A percentile compares a stretch with the other conserved stretches of the same genome.
Conservation (phyloP, 1,140 invertebrate species). For the Drosophila paulistorum region DNA sequence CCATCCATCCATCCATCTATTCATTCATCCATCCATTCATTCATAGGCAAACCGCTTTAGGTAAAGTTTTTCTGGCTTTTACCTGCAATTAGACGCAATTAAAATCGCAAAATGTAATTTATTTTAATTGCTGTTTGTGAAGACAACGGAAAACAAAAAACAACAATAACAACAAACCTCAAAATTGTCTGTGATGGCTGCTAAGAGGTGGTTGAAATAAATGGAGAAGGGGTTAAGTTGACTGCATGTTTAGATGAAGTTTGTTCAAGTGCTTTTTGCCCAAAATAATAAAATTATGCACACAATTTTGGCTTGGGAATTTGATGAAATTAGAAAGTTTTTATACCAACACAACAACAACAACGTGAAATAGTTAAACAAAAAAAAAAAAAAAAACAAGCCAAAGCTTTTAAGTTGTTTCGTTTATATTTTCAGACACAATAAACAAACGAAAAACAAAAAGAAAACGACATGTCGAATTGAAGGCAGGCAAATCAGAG, state of each 20-base stretch:
- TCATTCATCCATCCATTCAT: neutral
- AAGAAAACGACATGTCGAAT: constrained; percentile 26
- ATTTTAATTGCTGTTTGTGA: constrained; percentile 75
- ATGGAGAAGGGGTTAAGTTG: constrained; percentile 19
- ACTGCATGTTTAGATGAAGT: constrained; percentile 76
- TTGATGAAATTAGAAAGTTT: constrained; percentile 78
- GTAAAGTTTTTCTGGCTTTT: constrained; percentile 74
- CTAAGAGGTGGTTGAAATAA: neutral
- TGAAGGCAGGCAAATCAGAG: constrained; percentile 17
- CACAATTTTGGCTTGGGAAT: constrained; percentile 75
- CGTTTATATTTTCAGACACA: too few species aligned
- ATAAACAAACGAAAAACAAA: too few species aligned
- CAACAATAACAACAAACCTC: constrained; percentile 59
- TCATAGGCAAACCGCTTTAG: constrained; percentile 34
- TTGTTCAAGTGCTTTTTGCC: constrained; percentile 65
- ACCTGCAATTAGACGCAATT: constrained; percentile 79
- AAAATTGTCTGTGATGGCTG: constrained; percentile 28
- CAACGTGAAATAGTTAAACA: neutral
- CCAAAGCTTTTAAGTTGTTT: constrained; percentile 9
- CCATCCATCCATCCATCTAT: neutral
- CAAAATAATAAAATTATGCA: constrained; percentile 79
- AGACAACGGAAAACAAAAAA: neutral
- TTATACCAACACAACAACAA: constrained; percentile 19
- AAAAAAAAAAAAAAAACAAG: neutral
- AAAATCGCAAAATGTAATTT: constrained; percentile 79